phyloP scores from a whole-genome alignment of 2,888 invertebrate species.

The Cephus spinipes region DNA sequence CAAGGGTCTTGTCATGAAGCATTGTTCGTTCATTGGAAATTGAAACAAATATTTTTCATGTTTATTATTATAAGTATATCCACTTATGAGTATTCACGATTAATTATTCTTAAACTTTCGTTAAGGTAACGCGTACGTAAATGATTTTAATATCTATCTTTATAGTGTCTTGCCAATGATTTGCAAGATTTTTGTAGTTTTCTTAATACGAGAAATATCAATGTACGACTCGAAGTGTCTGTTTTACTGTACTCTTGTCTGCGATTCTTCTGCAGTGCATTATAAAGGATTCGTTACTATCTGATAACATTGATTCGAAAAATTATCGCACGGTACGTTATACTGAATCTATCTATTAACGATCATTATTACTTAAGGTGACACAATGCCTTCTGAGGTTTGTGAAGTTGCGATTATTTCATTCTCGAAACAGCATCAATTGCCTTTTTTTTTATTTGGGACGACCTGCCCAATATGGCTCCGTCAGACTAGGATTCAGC shows the following conservation, averaged over 20 bases:
- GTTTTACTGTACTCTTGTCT: not conserved
- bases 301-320: not conserved
- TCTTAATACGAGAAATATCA: not conserved
- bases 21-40: conserved; percentile 35
- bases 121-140: not conserved
- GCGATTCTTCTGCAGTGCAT: not conserved
- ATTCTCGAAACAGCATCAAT: conserved; percentile 34
- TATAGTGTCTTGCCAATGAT: not conserved
- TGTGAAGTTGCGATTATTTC: conserved; percentile 38
- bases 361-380: conserved; percentile 16
- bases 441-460: conserved; percentile 33
- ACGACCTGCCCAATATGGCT: conserved; percentile 45
- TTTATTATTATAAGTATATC: not conserved
- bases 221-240: not conserved
- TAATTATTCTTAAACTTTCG: not conserved
- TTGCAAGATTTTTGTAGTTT: not conserved
- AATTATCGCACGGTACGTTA: conserved; percentile 15
- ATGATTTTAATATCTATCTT: not conserved
- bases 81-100: not conserved
- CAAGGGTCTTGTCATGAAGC: not conserved
- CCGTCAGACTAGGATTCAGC: conserved; percentile 62
- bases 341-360: conserved; percentile 13
- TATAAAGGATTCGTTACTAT: not conserved
- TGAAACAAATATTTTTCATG: conserved; percentile 35
- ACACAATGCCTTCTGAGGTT: conserved; percentile 32